Conservation (phyloP, 1,140 invertebrate species). For the Papilio dardanus region DNA sequence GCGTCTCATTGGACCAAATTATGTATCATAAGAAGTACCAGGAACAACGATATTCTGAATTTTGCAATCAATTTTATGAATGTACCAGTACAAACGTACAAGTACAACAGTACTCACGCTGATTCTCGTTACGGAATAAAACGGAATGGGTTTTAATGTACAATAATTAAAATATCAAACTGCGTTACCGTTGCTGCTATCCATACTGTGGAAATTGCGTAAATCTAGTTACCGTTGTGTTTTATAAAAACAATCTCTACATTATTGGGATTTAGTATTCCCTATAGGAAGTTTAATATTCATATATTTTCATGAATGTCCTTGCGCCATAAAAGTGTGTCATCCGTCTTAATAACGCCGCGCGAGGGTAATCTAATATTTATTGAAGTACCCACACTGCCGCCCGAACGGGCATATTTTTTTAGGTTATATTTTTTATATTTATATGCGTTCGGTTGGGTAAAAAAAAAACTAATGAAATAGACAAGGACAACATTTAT, state of each 20-base stretch:
- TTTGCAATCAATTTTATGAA: too few relatives aligned
- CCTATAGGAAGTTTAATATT: constrained; percentile 30
- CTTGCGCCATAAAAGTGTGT: constrained; percentile 40
- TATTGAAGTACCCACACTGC: constrained; percentile 36
- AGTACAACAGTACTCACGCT: too few relatives aligned
- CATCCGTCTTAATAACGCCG: constrained; percentile 42
- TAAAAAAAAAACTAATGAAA: background rate
- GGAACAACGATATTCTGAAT: too few relatives aligned
- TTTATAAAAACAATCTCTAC: background rate
- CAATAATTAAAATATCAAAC: background rate
- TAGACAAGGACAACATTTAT: background rate
- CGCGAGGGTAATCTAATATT: constrained; percentile 41
- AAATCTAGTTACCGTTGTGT: background rate
- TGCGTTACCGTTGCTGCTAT: background rate
- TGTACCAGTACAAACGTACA: too few relatives aligned
- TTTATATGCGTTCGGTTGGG: too few relatives aligned
- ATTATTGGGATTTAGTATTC: constrained; percentile 4
- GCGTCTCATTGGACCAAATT: too few relatives aligned
- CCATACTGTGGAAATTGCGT: background rate
- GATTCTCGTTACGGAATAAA: too few relatives aligned
- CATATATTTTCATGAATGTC: constrained; percentile 45
- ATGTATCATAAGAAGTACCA: too few relatives aligned
- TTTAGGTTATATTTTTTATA: background rate
- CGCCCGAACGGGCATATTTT: background rate
- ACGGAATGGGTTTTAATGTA: too few relatives aligned